Conservation (phyloP, 2,113 vertebrate genomes). For the Lethenteron camtschaticum region DNA sequence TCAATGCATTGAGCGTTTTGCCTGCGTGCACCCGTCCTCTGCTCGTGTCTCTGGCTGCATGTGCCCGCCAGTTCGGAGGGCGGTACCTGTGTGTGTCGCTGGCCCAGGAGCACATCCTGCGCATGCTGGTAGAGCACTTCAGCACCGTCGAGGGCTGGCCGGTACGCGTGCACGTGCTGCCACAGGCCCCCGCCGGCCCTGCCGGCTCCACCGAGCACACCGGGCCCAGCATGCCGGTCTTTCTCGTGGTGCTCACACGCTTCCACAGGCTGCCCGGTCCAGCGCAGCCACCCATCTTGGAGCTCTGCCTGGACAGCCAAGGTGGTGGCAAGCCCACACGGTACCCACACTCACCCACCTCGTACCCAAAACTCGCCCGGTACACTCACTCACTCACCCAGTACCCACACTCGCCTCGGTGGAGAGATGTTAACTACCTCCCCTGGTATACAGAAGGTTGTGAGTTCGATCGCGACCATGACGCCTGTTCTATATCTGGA, state of each 20-base stretch:
- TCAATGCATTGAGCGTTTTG: too few species aligned
- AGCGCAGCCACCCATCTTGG: constrained; percentile 35
- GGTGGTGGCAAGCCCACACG: constrained; percentile 27
- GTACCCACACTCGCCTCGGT: too few species aligned
- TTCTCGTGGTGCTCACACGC: constrained; percentile 72
- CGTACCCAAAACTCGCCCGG: too few species aligned
- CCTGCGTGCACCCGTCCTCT: too few species aligned
- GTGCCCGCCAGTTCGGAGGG: constrained; percentile 23
- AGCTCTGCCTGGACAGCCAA: constrained; percentile 53
- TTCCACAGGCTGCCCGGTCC: constrained; percentile 33
- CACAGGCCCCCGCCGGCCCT: constrained; percentile 11
- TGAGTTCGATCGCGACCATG: too few species aligned
- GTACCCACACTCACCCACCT: too few species aligned
- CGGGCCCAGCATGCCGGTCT: constrained; percentile 50
- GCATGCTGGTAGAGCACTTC: constrained; percentile 51
- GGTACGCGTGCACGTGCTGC: constrained; percentile 53
- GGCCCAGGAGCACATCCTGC: constrained; percentile 60
- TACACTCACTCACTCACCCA: too few species aligned
- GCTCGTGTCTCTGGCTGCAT: too few species aligned
- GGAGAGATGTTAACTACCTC: too few species aligned
- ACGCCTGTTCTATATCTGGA: too few species aligned
- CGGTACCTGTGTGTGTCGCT: constrained; percentile 78
- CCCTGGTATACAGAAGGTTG: too few species aligned
- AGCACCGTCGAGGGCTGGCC: constrained; percentile 47
- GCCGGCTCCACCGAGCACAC: constrained; percentile 17